phyloP scores from a whole-genome alignment of 2,113 vertebrate genomes.

The Lagopus muta region DNA sequence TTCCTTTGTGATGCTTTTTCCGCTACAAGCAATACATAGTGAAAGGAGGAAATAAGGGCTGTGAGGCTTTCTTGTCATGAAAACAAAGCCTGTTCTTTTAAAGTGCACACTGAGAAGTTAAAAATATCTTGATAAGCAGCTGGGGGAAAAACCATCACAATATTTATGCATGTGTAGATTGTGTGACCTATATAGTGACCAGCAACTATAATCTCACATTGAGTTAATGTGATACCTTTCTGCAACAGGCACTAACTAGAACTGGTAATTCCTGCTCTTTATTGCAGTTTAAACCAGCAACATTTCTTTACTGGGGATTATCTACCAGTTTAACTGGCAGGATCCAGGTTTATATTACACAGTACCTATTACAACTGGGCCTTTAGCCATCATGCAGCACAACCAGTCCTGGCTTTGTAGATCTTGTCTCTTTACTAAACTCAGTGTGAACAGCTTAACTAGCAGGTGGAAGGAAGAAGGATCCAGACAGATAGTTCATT shows the following conservation, averaged over 20 bases:
- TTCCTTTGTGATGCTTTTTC: slow-evolving; percentile 56
- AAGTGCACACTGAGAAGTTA: not conserved
- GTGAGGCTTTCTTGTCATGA: not conserved
- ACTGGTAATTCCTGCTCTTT: not conserved
- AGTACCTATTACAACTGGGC: not conserved
- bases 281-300: not conserved
- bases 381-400: not conserved
- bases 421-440: not conserved
- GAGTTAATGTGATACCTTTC: not conserved
- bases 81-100: slow-evolving; percentile 39
- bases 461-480: not conserved
- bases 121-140: not conserved
- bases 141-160: not conserved
- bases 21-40: not conserved
- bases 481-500: not conserved
- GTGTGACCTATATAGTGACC: not conserved
- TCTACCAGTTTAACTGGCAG: not conserved
- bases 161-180: not conserved
- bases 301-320: not conserved
- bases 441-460: too few species aligned
- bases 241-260: not conserved
- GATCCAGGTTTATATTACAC: not conserved
- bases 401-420: not conserved
- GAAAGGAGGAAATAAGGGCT: slow-evolving; percentile 49
- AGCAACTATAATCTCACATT: not conserved